These are phyloP conservation scores for Tethya wilhelma DNA, from an alignment of 37 sponge, comb jelly and placozoan genomes.

Conservation along the genomic window DNA sequence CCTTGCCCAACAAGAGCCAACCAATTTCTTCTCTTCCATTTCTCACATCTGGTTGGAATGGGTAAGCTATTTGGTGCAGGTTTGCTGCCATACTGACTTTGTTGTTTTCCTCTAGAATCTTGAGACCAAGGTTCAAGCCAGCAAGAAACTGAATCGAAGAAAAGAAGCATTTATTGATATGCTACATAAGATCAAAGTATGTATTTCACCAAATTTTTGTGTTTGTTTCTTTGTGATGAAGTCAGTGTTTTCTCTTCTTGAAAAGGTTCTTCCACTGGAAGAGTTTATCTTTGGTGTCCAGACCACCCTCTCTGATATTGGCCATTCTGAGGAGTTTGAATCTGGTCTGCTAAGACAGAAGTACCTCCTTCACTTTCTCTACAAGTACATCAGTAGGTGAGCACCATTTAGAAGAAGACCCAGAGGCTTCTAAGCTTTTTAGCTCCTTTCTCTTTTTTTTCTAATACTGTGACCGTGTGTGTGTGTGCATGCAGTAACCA, in stretches of 20 bases:
- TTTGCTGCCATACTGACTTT: neutral
- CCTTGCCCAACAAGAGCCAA: slow-evolving; percentile 18
- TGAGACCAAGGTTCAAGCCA: neutral
- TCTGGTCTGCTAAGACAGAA: slow-evolving; percentile 40
- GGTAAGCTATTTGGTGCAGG: slow-evolving; percentile 59
- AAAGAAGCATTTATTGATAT: slow-evolving; percentile 52
- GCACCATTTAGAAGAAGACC: no score
- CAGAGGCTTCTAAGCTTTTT: neutral
- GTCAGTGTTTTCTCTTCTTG: neutral
- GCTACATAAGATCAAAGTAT: slow-evolving; percentile 54
- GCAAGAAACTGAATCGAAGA: slow-evolving; percentile 17
- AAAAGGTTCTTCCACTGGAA: slow-evolving; percentile 46
- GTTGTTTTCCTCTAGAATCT: neutral
- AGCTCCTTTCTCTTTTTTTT: neutral
- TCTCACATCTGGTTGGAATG: slow-evolving; percentile 65
- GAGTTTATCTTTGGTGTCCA: slow-evolving; percentile 29
- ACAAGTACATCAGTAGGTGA: slow-evolving; percentile 66
- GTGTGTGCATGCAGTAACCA: slow-evolving; percentile 24
- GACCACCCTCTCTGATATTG: slow-evolving; percentile 18
- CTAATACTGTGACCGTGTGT: neutral
- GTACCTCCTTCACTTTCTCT: slow-evolving; percentile 73
- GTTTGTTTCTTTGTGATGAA: slow-evolving; percentile 28
- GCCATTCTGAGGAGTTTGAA: slow-evolving; percentile 21
- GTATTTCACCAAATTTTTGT: neutral
- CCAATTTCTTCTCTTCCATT: slow-evolving; percentile 56